Evolutionary conservation across 2,888 invertebrate species (phyloP).

Genomic region (Calephelis perditalis): DNA sequence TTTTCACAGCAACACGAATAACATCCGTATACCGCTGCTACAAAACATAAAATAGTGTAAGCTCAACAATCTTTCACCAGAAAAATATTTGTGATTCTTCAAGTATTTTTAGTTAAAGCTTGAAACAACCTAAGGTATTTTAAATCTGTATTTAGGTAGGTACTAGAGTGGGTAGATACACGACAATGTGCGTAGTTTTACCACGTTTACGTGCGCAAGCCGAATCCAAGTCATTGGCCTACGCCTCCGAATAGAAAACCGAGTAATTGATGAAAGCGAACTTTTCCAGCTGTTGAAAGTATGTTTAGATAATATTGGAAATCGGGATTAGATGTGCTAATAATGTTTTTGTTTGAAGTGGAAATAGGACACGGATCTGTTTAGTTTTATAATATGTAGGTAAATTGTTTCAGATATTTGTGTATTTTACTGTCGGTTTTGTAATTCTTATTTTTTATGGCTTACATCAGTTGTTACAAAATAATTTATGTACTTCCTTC

Average conservation of each 20-base stretch:
- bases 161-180: neutral
- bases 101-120: neutral
- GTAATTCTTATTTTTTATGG: too few relatives aligned
- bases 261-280: slow-evolving; percentile 4
- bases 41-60: neutral
- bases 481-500: too few relatives aligned
- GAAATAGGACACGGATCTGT: neutral
- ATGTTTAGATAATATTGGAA: neutral
- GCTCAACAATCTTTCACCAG: neutral
- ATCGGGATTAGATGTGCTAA: neutral
- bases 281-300: slow-evolving; percentile 9
- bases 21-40: neutral
- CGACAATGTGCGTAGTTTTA: too few relatives aligned
- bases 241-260: slow-evolving; percentile 7
- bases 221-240: slow-evolving; percentile 14
- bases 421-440: too few relatives aligned
- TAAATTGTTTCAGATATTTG: too few relatives aligned
- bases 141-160: neutral
- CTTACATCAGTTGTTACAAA: too few relatives aligned
- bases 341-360: slow-evolving; percentile 4
- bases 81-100: neutral
- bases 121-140: neutral
- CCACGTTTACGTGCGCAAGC: neutral
- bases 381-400: neutral
- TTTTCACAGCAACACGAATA: neutral